phyloP scores from a whole-genome alignment of 2,888 invertebrate species.

The Pseudococcus viburni region DNA sequence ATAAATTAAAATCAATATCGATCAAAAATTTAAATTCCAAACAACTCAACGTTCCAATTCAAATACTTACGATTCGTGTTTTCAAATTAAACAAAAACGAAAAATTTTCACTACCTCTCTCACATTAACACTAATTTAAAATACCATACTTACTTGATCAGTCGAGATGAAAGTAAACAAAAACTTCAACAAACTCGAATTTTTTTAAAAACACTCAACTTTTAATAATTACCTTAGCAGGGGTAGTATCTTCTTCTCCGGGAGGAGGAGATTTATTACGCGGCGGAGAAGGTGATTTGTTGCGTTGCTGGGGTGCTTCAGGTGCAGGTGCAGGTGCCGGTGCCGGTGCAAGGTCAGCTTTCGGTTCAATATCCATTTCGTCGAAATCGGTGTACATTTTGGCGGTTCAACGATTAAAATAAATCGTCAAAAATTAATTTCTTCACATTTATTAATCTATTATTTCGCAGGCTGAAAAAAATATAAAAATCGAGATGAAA shows the following conservation, averaged over 20 bases:
- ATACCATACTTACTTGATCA: conserved; percentile 27
- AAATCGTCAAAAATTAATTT: conserved; percentile 35
- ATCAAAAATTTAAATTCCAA: conserved; percentile 23
- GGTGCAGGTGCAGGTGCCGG: no score
- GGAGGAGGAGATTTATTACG: conserved; percentile 31
- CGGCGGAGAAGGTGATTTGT: neutral
- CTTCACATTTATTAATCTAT: conserved; percentile 14
- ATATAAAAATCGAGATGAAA: conserved; percentile 29
- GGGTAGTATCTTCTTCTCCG: neutral
- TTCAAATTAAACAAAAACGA: conserved; percentile 34
- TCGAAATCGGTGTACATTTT: conserved; percentile 64
- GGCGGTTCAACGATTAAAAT: neutral
- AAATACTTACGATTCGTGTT: conserved; percentile 8
- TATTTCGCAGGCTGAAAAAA: conserved; percentile 26
- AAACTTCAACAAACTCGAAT: neutral
- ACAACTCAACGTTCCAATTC: conserved; percentile 28
- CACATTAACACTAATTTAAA: conserved; percentile 1
- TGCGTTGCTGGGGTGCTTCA: neutral
- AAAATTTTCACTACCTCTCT: conserved; percentile 18
- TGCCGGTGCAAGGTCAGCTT: conserved; percentile 43
- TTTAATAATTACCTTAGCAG: conserved; percentile 52
- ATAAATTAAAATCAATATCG: neutral
- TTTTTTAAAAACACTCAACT: neutral
- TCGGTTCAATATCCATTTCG: conserved; percentile 66
- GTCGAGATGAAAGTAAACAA: neutral